These are phyloP conservation scores for Cheirogaleus medius DNA, from an alignment of 2,113 vertebrate species.

Conservation along the genomic window DNA sequence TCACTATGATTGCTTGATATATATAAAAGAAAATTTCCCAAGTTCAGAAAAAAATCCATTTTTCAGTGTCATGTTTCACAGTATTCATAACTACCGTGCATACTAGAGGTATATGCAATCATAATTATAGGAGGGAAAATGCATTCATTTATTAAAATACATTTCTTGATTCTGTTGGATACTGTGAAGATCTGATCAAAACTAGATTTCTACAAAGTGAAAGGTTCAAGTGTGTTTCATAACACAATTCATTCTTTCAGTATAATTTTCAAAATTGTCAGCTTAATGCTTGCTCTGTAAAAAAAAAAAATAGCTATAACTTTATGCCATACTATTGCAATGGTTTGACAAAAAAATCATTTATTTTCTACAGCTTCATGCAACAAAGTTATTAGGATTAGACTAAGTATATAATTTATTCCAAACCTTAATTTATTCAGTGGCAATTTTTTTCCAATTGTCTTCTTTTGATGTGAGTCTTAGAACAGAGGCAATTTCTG, in stretches of 20 bases:
- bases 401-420: not conserved
- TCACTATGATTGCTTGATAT: not conserved
- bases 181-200: not conserved
- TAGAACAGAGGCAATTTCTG: not conserved
- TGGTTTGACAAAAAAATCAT: not conserved
- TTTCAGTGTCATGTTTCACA: not conserved
- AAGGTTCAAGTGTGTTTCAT: not conserved
- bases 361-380: not conserved
- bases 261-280: not conserved
- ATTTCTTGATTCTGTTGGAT: not conserved
- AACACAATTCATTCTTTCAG: not conserved
- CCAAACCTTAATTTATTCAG: conserved; percentile 29
- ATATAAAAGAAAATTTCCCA: not conserved
- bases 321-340: not conserved
- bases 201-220: not conserved
- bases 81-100: not conserved
- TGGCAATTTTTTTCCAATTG: not conserved
- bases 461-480: not conserved
- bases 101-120: not conserved
- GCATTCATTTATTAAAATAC: not conserved
- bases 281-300: not conserved
- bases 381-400: not conserved
- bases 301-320: not conserved
- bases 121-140: not conserved
- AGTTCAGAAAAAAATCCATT: not conserved